Base-by-base conservation (phyloP, 2,888 invertebrate genomes). In the Perizoma affinitatum region DNA sequence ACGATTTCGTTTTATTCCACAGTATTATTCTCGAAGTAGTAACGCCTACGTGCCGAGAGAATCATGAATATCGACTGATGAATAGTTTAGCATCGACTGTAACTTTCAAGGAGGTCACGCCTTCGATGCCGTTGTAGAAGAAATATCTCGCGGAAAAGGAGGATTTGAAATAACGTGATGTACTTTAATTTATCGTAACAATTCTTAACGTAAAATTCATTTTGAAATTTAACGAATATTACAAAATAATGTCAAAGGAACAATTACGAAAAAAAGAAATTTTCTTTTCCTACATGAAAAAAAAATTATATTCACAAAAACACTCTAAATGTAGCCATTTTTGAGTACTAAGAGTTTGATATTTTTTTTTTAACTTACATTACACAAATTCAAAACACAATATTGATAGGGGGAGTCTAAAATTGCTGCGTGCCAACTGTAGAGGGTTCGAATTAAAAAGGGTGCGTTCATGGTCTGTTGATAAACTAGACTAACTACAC, bases 381-480 rank as follows among this genome's bases (percentile, higher is more conserved):
- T 46, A 51, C 41, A n/a, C 22, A 9, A 35, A 45, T 40, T 61
- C 47, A 40, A 56, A 55, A 48, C 48, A n/a, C 22, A 22, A 45
- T 55, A 62, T 58, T 62, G 52, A 68, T 66, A 54, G 58, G 64
- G n/a, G 61, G 62, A 63, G 66, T 66, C 66, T 69, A 68, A 56
- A 54, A 67, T 52, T 61, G 51, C 78, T 69, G 76, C 75, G 76
- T 76, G 75, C 69, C 65, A 55, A 46, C 6, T 10, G 9, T n/a
- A 4, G 42, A 69, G 66, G 76, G 75, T 69, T 69, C 63, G 58
- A n/a, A 65, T 55, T 72, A 69, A 64, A 61, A 61, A 66, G 80
- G 81, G 78, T 72, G 78, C 65, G 74, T 67, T 79, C 79, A 83
- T 67, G 79, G 82, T 69, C 76, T 46, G 51, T 35, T 50, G 55